phyloP scores from a whole-genome alignment of 2,113 vertebrate species.

The Cyprinodon variegatus region DNA sequence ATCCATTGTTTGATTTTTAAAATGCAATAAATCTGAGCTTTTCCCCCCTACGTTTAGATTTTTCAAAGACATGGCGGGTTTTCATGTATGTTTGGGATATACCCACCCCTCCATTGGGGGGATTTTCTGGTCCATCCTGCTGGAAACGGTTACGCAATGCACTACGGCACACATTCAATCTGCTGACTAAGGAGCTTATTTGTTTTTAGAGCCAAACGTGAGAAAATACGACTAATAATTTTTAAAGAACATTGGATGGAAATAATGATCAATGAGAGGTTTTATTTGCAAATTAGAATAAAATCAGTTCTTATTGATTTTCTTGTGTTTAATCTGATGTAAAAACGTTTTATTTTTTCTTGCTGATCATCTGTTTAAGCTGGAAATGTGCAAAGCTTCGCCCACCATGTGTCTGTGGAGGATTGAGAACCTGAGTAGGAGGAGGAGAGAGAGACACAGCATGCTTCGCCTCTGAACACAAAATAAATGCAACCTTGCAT shows the following conservation, averaged over 20 bases:
- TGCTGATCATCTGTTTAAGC: not conserved
- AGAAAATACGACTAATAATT: not conserved
- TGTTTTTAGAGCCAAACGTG: slow-evolving; percentile 6
- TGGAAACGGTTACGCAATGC: slow-evolving; percentile 42
- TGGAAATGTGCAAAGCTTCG: not conserved
- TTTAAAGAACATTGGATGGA: not conserved
- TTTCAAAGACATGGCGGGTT: slow-evolving; percentile 5
- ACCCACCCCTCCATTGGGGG: slow-evolving; percentile 11
- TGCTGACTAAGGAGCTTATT: slow-evolving; percentile 29
- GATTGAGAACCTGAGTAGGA: not conserved
- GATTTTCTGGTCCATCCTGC: slow-evolving; percentile 44
- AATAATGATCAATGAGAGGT: accelerated
- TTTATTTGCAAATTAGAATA: not conserved
- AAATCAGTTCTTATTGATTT: not conserved
- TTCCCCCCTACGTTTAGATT: not conserved
- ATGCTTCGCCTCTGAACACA: not conserved
- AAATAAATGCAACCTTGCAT: not conserved
- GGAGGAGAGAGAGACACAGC: not conserved
- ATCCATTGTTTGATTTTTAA: not conserved
- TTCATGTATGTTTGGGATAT: slow-evolving; percentile 32
- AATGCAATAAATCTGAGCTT: not conserved
- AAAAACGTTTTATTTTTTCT: not conserved
- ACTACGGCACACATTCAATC: slow-evolving; percentile 11
- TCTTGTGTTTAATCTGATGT: not conserved
- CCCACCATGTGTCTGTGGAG: not conserved